Evolutionary conservation across 2,113 vertebrate genomes (phyloP).

Genomic region (Labeo rohita): DNA sequence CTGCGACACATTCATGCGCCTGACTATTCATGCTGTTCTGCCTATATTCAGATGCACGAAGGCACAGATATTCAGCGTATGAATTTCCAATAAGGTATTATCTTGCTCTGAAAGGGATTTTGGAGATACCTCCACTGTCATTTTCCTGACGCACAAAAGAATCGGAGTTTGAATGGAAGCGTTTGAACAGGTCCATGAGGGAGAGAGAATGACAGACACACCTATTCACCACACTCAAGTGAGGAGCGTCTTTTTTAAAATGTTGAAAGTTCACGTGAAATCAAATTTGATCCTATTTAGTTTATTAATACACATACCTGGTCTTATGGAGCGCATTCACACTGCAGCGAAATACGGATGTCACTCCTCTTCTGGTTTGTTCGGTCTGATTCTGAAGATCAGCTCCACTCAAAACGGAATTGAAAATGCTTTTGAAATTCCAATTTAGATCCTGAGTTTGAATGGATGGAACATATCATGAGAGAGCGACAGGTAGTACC

Average conservation of each 20-base stretch:
- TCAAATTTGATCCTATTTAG: neutral
- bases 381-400: neutral
- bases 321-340: neutral
- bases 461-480: neutral
- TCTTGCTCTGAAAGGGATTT: constrained; percentile 58
- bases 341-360: neutral
- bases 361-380: neutral
- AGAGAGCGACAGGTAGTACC: too few relatives aligned
- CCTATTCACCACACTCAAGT: neutral
- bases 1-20: constrained; percentile 70
- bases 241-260: neutral
- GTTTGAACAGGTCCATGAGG: constrained; percentile 7
- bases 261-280: neutral
- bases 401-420: neutral
- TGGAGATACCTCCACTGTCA: constrained; percentile 50
- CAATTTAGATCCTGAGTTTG: neutral
- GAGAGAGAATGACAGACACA: constrained; percentile 16
- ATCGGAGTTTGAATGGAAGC: neutral
- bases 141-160: constrained; percentile 53
- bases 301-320: neutral
- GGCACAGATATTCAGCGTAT: constrained; percentile 55
- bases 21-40: constrained; percentile 66
- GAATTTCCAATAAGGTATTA: constrained; percentile 67
- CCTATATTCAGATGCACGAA: constrained; percentile 65
- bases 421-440: neutral